phyloP scores from a whole-genome alignment of 2,888 invertebrate genomes.

The Drosophila ezoana region DNA sequence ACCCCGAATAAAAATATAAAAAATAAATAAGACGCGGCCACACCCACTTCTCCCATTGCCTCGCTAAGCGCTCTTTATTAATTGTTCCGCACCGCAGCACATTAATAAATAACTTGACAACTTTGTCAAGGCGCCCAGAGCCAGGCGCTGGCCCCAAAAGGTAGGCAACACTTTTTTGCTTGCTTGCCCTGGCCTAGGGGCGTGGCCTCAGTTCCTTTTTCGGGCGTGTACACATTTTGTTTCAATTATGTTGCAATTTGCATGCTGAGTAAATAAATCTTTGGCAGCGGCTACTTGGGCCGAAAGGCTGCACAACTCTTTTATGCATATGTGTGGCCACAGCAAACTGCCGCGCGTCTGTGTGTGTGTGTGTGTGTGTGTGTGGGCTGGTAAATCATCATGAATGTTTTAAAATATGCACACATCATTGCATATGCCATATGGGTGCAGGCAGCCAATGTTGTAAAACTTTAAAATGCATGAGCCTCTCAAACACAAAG shows the following conservation, averaged over 20 bases:
- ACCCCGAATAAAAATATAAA: background rate
- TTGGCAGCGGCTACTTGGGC: slow-evolving; percentile 36
- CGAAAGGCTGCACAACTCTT: slow-evolving; percentile 41
- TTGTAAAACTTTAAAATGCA: slow-evolving; percentile 69
- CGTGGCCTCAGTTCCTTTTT: slow-evolving; percentile 5
- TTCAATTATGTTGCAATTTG: slow-evolving; percentile 74
- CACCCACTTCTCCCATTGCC: background rate
- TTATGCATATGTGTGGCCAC: slow-evolving; percentile 13
- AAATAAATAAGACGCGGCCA: slow-evolving; percentile 16
- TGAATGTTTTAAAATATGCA: slow-evolving; percentile 70
- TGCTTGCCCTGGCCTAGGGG: background rate
- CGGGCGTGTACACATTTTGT: slow-evolving; percentile 44
- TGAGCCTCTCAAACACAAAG: slow-evolving; percentile 55
- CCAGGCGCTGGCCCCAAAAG: slow-evolving; percentile 20
- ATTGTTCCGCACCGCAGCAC: slow-evolving; percentile 47
- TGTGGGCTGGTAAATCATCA: slow-evolving; percentile 65
- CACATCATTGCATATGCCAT: slow-evolving; percentile 72
- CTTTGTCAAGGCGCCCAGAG: slow-evolving; percentile 16
- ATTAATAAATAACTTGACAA: slow-evolving; percentile 55
- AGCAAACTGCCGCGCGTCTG: background rate
- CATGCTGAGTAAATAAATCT: slow-evolving; percentile 71
- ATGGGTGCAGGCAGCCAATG: slow-evolving; percentile 30
- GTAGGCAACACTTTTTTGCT: slow-evolving; percentile 24
- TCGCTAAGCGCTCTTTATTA: slow-evolving; percentile 53
- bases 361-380: slow-evolving; percentile 23